Conservation (phyloP, 1,140 invertebrate species). For the Heliothis subflexa region DNA sequence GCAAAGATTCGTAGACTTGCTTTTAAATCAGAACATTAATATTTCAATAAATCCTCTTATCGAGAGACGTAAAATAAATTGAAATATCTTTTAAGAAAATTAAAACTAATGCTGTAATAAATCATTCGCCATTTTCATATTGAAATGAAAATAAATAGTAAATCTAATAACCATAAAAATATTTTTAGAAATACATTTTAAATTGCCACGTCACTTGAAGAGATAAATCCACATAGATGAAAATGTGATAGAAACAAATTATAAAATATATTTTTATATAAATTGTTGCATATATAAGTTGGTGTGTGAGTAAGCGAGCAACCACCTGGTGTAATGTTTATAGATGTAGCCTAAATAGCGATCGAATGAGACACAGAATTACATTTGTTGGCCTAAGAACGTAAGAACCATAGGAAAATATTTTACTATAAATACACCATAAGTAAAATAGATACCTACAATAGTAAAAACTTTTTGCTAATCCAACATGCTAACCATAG, state of each 20-base stretch:
- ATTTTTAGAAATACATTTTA: not conserved
- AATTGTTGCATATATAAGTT: constrained; percentile 33
- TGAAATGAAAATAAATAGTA: too few relatives aligned
- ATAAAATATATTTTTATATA: not conserved
- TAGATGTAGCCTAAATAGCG: constrained; percentile 35
- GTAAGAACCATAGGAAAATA: constrained; percentile 10
- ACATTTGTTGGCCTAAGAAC: constrained; percentile 36
- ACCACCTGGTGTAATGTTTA: constrained; percentile 39
- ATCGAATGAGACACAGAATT: constrained; percentile 30
- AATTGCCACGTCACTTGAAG: not conserved
- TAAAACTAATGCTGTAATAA: too few relatives aligned
- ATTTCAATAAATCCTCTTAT: not conserved
- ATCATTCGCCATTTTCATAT: too few relatives aligned
- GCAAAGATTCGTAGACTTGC: not conserved
- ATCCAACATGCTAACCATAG: too few relatives aligned
- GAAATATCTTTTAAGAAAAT: not conserved
- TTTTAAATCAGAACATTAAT: not conserved
- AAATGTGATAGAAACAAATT: constrained; percentile 7
- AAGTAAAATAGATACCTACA: too few relatives aligned
- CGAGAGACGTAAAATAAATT: not conserved
- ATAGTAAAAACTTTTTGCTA: too few relatives aligned
- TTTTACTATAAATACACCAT: too few relatives aligned
- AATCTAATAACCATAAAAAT: too few relatives aligned
- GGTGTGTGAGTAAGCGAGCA: constrained; percentile 42
- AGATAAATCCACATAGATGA: constrained; percentile 23